A percentile compares a stretch with the other conserved stretches of the same genome.
Conservation (phyloP, 2,113 vertebrate species). For the Rhizomys pruinosus region DNA sequence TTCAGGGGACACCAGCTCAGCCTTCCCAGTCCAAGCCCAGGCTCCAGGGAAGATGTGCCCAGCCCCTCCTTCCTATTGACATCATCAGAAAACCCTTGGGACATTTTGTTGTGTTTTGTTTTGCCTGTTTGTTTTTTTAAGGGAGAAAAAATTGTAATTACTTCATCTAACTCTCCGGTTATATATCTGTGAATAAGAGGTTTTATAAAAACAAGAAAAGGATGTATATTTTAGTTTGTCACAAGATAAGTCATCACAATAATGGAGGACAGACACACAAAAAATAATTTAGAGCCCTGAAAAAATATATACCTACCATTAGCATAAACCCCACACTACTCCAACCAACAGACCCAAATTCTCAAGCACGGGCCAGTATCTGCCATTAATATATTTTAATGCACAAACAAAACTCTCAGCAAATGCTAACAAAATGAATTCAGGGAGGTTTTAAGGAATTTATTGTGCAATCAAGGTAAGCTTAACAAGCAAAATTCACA, state of each 20-base stretch:
- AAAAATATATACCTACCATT: too few relatives aligned
- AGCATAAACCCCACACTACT: background rate
- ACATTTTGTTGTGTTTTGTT: too few relatives aligned
- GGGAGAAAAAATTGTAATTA: too few relatives aligned
- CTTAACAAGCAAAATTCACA: background rate
- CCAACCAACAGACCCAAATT: background rate
- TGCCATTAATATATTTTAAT: background rate
- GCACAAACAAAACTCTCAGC: background rate
- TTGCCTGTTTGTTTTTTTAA: too few relatives aligned
- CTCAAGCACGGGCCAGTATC: too few relatives aligned
- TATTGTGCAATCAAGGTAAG: background rate
- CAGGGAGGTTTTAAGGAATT: background rate
- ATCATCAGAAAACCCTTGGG: constrained; percentile 70
- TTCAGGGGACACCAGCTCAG: fast-evolving
- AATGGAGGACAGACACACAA: constrained; percentile 65
- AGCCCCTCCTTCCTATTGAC: constrained; percentile 69
- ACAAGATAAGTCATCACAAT: background rate
- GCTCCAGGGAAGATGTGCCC: background rate
- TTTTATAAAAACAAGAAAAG: constrained; percentile 74
- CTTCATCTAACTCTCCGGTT: constrained; percentile 80
- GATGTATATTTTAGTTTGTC: constrained; percentile 82
- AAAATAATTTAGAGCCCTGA: constrained; percentile 77
- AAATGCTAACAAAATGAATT: background rate
- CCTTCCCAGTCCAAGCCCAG: background rate
- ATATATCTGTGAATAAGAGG: constrained; percentile 86